Evolutionary conservation across 2,888 invertebrate genomes (phyloP), one percentile per base, ranked within the genome.

Genomic region (Dusona sp.): DNA sequence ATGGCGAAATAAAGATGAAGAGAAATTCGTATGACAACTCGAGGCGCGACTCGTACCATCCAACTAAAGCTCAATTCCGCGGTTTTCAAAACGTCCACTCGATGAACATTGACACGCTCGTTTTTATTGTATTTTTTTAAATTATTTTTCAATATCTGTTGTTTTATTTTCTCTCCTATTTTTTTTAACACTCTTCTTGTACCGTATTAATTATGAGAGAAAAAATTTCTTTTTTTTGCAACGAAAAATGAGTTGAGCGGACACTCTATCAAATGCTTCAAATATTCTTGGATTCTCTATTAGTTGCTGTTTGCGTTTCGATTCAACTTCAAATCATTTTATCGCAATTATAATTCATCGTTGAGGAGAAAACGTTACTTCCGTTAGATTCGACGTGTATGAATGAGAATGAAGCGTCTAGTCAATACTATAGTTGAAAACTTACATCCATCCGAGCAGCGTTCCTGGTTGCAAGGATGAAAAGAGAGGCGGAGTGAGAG

Each of bases 381-480:
- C 85, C 85, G 85, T 82, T 81, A 65, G 36, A 57, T 57, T 67
- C 67, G 77, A 81, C 81, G 73, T 22, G 81, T 61, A 67, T 79
- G 81, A 85, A 85, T 82, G 81, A 78, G 78, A 85, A 85, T 82
- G 85, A 85, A 61, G 85, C 51, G 72, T 73, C 72, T n/a, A 29
- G 73, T 19, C 42, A 45, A 79, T 45, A 75, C 6, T 42, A 19
- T 83, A 57, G 36, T 74, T 36, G 57, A 38, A 80, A 36, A 57
- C 54, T 54, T 19, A 22, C 25, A 45, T 72, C 48, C 19, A 64
- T 29, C 45, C 8, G n/a, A n/a, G n/a, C n/a, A 68, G 42, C 68
- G 68, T 68, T 45, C 22, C 57, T 57, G 57, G 57, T 57, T 57
- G 57, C 61, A 68, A 42, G 42, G 42, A 68, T 25, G 42, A 25